These are phyloP conservation scores for Stichodactyla helianthus DNA, from an alignment of 64 coral and sea anemone genomes.

Conservation along the genomic window DNA sequence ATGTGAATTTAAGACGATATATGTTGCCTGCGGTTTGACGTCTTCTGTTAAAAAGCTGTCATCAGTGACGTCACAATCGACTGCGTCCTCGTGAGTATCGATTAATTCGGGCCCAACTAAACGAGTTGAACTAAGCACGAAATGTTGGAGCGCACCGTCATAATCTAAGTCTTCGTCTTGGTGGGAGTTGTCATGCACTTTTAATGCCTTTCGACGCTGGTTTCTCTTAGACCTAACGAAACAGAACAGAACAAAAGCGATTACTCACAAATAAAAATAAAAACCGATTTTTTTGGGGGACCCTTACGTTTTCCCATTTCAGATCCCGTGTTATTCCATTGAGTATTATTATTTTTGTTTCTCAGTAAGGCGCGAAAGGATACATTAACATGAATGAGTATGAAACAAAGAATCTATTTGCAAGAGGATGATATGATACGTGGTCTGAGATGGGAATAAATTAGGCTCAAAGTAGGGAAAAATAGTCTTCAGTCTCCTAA, in stretches of 20 bases:
- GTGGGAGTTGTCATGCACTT: not conserved
- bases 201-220: not conserved
- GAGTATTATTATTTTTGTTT: too few relatives aligned
- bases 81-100: constrained; percentile 22
- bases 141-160: constrained; percentile 22
- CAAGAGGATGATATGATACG: too few relatives aligned
- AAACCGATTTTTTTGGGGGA: too few relatives aligned
- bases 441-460: too few relatives aligned
- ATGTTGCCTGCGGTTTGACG: constrained; percentile 43
- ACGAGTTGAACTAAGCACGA: constrained; percentile 7
- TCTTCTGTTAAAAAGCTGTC: not conserved
- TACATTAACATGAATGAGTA: too few relatives aligned
- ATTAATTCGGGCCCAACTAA: not conserved
- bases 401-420: too few relatives aligned
- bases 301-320: too few relatives aligned
- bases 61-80: constrained; percentile 18
- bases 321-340: too few relatives aligned
- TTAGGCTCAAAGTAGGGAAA: too few relatives aligned
- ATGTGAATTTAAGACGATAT: constrained; percentile 62
- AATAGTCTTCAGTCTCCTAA: too few relatives aligned
- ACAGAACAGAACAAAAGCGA: not conserved
- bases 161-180: constrained; percentile 56
- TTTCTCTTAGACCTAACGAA: not conserved
- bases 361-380: too few relatives aligned
- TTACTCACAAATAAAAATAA: too few relatives aligned